Evolutionary conservation across 2,888 invertebrate species (phyloP), one percentile per base, ranked within the genome.

Genomic region (Aleiodes alternator): DNA sequence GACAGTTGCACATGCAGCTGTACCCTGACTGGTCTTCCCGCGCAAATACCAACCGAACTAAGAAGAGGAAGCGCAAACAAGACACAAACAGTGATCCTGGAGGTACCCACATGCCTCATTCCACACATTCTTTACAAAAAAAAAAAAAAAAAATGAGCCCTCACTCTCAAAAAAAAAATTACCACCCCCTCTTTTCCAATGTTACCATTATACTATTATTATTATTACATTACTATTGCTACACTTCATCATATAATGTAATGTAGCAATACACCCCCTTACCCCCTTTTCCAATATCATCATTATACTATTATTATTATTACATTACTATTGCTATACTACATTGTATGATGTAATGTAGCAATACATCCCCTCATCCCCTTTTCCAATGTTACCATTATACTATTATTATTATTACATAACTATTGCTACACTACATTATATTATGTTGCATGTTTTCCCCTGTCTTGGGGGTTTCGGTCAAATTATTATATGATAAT

Each of bases 1-100:
- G 98, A 92, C 98, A 98, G 93, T 95, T 97, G 91, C 99, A 99
- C 93, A 96, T 97, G 96, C 97, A 98, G 94, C 95, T 97, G 92
- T 98, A 99, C 94, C 98, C 98, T 90, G 97, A 98, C 93, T 99
- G 98, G 98, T 96, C 96, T 93, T 96, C 96, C 93, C 98, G 99
- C 92, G 95, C 98, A 92, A 99, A 99, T 94, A 98, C 99, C 94
- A 98, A 98, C 92, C 96, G 97, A 92, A 98, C 98, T 94, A 97
- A 97, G 94, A 98, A 98, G 95, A 97, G 98, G 96, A 99, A 99
- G 94, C 95, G 96, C 95, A 96, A 97, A 94, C 96, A 96, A 96
- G 97, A 97, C 93, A 95, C 96, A 94, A 95, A 95, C 94, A 96
- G 96, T 94, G 89, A 89, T 88, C 88, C 89, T 89, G 96, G 96